Evolutionary conservation across 2,888 invertebrate species (phyloP), one percentile per base, ranked within the genome.

Genomic region (Cryptocephalus moraei): DNA sequence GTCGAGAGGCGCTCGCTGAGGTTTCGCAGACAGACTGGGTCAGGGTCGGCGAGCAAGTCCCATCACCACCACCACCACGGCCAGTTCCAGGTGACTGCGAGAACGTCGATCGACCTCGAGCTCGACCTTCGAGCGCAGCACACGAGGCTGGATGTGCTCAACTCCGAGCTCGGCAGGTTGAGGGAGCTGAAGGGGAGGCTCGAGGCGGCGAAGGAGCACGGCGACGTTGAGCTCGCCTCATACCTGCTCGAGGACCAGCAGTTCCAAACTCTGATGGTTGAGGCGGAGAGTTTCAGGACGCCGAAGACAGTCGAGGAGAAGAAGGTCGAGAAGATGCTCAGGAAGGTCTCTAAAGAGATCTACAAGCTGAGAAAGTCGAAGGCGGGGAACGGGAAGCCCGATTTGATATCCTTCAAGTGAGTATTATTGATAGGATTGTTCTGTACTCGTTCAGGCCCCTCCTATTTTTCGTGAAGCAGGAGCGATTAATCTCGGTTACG

Each of bases 51-150:
- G 49, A 34, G 33, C 1, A 40, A 40, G 14, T 12, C 11, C 3
- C 11, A n/a, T 4, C n/a, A n/a, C 22, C 40, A 40, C 22, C 40
- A 12, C 60, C 73, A 74, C 31, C 74, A 75, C 62, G 71, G 75
- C 57, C 22, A 22, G 22, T 22, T 22, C 6, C 48, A 55, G 33
- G 77, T 79, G 41, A 79, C 81, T 32, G 79, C 86, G 32, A 77
- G 91, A 57, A 95, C 95, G 1, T 92, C 93, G 1, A 78, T 95
- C 44, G 95, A 95, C 71, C 77, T 95, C 55, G 87, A 94, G 65
- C 75, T 95, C 52, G 95, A 95, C 72, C 77, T 93, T 57, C 87
- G 86, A 69, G 95, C 95, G 46, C 94, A 94, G 64, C 90, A 93
- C 70, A 84, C 86, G 10, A 78, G 89, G 48, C 74, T 94, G 45